Base-by-base conservation (phyloP, 2,797 vertebrate genomes). In the Acanthurus tractus region DNA sequence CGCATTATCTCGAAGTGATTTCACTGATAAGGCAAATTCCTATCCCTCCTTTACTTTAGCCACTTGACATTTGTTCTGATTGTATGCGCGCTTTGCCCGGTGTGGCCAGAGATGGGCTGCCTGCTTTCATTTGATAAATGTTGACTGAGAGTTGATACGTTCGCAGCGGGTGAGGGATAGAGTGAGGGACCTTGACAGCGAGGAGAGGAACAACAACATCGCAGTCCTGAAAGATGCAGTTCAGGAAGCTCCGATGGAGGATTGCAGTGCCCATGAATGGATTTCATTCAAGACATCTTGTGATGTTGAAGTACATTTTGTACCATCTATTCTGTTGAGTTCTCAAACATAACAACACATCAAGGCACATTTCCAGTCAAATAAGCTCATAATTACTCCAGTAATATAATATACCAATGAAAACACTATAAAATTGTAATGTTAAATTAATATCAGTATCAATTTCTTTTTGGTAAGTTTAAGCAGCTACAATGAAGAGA, bases 131-230 rank as follows among this genome's bases (percentile, higher is more conserved):
- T 94, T 94, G 84, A 82, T 70, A n/a, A 71, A 71, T 45, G 46
- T 64, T 88, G 89, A 90, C 92, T 88, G 88, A 90, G 92, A 89
- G 91, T 94, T 80, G 74, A 93, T 93, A 83, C 54, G 13, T 78
- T 50, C 48, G 25, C 74, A 70, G 70, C 53, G 48, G 84, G 79
- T 85, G 86, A 85, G 84, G 86, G 83, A 93, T 89, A 56, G 89
- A 89, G 75, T 63, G 79, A 92, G 75, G 79, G 69, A 54, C 79
- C 70, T 70, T 83, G 83, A 85, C 88, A 86, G 72, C 14, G 63
- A 48, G 63, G 50, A 25, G 71, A 13, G 62, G 8, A 40, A 72
- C 64, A 85, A 81, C 61, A 66, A 80, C 82, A 82, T 53, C 64
- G 70, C 38, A 18, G 67, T 59, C 46, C 63, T 58, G 58, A 61